Evolutionary conservation across 2,113 vertebrate species (phyloP), one percentile per base, ranked within the genome.

Genomic region (Oncorhynchus gorbuscha): DNA sequence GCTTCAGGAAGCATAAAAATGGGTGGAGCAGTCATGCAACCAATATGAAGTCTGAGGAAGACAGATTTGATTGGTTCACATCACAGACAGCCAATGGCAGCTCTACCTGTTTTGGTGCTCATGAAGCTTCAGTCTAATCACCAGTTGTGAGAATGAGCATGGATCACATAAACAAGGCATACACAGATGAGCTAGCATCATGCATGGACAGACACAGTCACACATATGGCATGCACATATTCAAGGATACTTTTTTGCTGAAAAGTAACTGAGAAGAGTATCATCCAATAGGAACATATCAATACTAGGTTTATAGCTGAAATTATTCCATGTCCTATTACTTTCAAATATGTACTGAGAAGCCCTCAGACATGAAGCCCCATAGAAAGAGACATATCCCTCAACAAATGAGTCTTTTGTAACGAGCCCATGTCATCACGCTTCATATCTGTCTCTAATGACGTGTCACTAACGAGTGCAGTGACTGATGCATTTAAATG

Each of bases 221-320:
- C 78, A 77, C 8, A 45, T 18, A n/a, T 6, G 26, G 22, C 70
- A 75, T 76, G 78, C 78, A 72, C 59, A 48, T 77, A 69, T 72
- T 59, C 48, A 61, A 18, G 59, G 59, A 48, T 18, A 49, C n/a
- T 55, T 49, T 30, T 30, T n/a, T 2, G 5, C n/a, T 45, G 39
- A 49, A 20, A 48, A 45, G 39, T 18, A 55, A 55, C 51, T 55
- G 51, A 55, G 16, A 45, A 45, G 39, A 45, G 39, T 45, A 18
- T 14, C 16, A 55, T 55, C 51, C 12, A 55, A 55, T 55, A 55
- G 51, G 51, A 55, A 11, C 39, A 45, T 18, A 55, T 55, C 51
- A 16, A 55, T 55, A 18, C 51, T 14, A 55, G 12, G 16, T 55
- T 18, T 55, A 55, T 18, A 55, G 14, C 51, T 55, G 16, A 14